Conservation (phyloP, 2,797 vertebrate species). For the Cuniculus paca region DNA sequence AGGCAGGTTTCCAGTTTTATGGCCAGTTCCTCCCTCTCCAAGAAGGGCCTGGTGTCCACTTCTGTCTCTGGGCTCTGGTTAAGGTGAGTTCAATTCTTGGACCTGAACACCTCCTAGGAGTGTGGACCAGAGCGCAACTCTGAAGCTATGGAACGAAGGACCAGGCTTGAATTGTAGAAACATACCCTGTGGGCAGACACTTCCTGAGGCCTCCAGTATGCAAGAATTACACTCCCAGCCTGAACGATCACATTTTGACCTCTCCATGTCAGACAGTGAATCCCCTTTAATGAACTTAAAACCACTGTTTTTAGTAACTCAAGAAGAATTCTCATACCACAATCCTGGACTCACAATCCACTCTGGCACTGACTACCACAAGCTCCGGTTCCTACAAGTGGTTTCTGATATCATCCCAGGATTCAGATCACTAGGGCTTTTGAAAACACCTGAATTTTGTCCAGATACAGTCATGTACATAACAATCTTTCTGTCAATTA, state of each 20-base stretch:
- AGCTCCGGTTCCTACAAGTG: not conserved
- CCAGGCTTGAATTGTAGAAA: accelerated
- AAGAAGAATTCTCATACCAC: too few relatives aligned
- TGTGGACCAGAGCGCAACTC: not conserved
- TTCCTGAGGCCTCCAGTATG: not conserved
- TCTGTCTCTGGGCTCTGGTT: not conserved
- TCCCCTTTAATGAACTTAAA: not conserved
- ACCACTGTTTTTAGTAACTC: not conserved
- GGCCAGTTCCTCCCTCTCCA: not conserved
- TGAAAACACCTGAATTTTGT: conserved; percentile 33
- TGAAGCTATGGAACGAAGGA: not conserved
- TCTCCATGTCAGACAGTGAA: not conserved
- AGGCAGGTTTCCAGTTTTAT: not conserved
- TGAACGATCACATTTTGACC: accelerated
- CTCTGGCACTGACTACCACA: not conserved
- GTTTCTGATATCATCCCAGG: not conserved
- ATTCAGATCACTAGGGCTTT: not conserved
- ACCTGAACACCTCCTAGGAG: not conserved
- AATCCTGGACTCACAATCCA: not conserved
- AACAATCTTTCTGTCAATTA: not conserved
- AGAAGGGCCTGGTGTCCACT: not conserved
- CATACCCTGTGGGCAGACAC: not conserved
- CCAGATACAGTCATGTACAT: not conserved
- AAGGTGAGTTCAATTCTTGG: not conserved
- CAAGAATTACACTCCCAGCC: not conserved